A percentile compares a stretch with the other conserved stretches of the same genome.
These are phyloP conservation scores for Trichogramma dendrolimi DNA, from an alignment of 2,888 invertebrate species.

Conservation along the genomic window DNA sequence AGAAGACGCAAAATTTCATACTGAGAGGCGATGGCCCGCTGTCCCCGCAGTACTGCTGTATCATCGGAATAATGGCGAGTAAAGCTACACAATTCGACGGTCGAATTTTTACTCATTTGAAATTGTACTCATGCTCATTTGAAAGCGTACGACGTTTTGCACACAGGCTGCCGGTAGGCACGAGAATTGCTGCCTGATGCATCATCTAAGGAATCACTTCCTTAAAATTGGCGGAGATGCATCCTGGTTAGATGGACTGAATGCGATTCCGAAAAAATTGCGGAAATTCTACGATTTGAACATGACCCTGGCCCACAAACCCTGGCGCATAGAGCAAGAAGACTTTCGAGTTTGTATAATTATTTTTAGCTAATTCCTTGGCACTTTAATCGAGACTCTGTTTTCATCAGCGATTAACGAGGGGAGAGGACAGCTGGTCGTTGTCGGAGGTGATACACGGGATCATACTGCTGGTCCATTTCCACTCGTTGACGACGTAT, in stretches of 20 bases:
- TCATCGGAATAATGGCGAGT: slow-evolving; percentile 10
- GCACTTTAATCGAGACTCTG: background rate
- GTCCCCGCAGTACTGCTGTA: slow-evolving; percentile 6
- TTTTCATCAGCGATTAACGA: slow-evolving; percentile 61
- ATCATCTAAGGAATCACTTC: slow-evolving; percentile 76
- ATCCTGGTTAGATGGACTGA: slow-evolving; percentile 72
- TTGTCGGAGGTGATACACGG: slow-evolving; percentile 81
- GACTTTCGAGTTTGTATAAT: too few species aligned
- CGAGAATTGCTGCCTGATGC: slow-evolving; percentile 77
- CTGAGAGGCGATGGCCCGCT: slow-evolving; percentile 15
- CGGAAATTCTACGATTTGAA: slow-evolving; percentile 78
- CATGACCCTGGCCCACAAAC: slow-evolving; percentile 80
- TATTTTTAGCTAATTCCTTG: too few species aligned
- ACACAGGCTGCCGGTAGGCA: slow-evolving; percentile 78
- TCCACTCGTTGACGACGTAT: slow-evolving; percentile 80
- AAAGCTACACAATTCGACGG: too few species aligned
- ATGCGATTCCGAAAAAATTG: slow-evolving; percentile 71
- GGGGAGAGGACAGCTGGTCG: slow-evolving; percentile 69
- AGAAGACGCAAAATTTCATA: slow-evolving; percentile 5
- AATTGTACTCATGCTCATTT: too few species aligned
- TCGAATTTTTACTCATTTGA: too few species aligned
- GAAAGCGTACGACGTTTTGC: slow-evolving; percentile 5
- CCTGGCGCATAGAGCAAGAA: slow-evolving; percentile 72
- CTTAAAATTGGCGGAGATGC: slow-evolving; percentile 71
- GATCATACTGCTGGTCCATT: slow-evolving; percentile 76